These are phyloP conservation scores for Acanthornis magna DNA, from an alignment of 2,797 vertebrate species.

Conservation along the genomic window DNA sequence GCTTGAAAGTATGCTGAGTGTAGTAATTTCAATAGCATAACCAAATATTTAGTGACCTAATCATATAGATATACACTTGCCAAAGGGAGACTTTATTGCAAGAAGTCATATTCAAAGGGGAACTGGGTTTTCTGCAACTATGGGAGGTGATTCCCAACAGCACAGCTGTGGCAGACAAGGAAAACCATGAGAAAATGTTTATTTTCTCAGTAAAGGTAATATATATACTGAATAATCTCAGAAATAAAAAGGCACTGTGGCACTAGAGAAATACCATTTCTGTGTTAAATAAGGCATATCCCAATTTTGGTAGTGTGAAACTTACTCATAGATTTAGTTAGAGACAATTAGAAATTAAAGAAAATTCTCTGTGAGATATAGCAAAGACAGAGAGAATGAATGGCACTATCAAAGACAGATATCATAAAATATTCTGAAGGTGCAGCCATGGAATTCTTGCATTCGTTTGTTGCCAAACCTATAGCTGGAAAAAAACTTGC, in stretches of 20 bases:
- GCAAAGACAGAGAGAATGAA: constrained; percentile 10
- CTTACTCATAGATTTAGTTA: not conserved
- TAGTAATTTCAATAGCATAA: not conserved
- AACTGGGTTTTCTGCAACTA: not conserved
- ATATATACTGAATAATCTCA: not conserved
- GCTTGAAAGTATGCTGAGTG: not conserved
- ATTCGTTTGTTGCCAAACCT: not conserved
- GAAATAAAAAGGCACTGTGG: not conserved
- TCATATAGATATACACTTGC: not conserved
- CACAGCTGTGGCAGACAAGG: not conserved
- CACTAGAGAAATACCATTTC: not conserved
- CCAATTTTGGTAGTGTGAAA: not conserved
- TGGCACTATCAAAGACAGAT: not conserved
- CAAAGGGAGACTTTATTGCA: not conserved
- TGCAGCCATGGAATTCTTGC: not conserved
- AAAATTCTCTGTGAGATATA: not conserved
- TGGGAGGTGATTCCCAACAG: not conserved
- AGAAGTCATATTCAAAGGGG: not conserved
- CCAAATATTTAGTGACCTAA: not conserved
- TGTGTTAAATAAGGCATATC: not conserved
- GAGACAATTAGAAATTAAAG: not conserved
- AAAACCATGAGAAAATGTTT: not conserved
- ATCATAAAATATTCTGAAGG: not conserved
- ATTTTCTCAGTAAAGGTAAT: not conserved
- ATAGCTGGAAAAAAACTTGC: not conserved